Evolutionary conservation across 2,888 invertebrate genomes (phyloP), one percentile per base, ranked within the genome.

Genomic region (Hedya salicella): DNA sequence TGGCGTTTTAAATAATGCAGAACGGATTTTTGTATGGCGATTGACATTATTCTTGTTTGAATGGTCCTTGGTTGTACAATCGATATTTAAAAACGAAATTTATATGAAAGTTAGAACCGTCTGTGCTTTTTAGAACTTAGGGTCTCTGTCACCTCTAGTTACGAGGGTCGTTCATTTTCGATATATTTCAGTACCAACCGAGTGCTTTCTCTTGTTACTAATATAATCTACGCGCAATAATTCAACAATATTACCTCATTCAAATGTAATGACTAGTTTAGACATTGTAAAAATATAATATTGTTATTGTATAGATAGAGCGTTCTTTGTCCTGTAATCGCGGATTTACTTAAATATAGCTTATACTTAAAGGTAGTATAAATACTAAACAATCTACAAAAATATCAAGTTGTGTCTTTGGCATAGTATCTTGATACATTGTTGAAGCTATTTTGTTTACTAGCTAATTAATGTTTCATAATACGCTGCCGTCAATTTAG

Each of bases 401-500:
- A 54, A 54, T 25, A 42, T 44, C 30, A 17, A 56, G 8, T 44
- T 44, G 56, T 44, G 56, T 44, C 56, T 30, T 44, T 56, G 56
- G 32, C 42, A 54, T 42, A 2, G 21, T 44, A 30, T 13, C 13
- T 39, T 30, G 42, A 56, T 32, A 57, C n/a, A 46, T 57, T 36
- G 21, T 39, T 9, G 36, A 30, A n/a, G n/a, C 30, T 30, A 8
- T n/a, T 14, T 16, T 2, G 8, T 46, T 46, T 32, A 44, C 8
- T 36, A 11, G 11, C 17, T 32, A 32, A 25, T 32, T 9, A 25
- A 40, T 39, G 21, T 40, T 14, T 17, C 30, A 32, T 6, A 17
- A 32, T 13, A 44, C 32, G 17, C 30, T 16, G 17, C 30, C 13
- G 30, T 39, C 53, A 54, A 44, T 17, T 57, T 44, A 19, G 32